Percentiles rank a stretch among this genome's conserved stretches.
Evolutionary conservation across 1,140 invertebrate genomes (phyloP).

Genomic region (Atta colombica): DNA sequence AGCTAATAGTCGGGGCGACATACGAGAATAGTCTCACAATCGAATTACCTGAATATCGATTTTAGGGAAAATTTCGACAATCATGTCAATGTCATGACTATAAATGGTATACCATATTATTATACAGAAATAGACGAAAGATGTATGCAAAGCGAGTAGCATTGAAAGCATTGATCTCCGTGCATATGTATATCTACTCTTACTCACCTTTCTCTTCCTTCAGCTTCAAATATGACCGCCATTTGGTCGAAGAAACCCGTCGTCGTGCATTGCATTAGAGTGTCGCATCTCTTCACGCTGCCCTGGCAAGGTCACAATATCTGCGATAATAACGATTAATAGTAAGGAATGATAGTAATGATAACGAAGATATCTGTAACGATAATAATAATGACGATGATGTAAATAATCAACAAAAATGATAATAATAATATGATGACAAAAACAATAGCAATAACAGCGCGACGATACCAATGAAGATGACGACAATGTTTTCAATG

Average conservation of each 20-base stretch:
- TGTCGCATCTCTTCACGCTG: slow-evolving; percentile 50
- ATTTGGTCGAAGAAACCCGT: slow-evolving; percentile 32
- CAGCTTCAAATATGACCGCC: slow-evolving; percentile 43
- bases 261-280: slow-evolving; percentile 33
- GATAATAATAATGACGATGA: not conserved
- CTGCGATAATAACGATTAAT: slow-evolving; percentile 38
- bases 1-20: slow-evolving; percentile 20
- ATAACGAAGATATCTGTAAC: not conserved
- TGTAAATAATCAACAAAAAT: not conserved
- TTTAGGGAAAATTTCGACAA: slow-evolving; percentile 53
- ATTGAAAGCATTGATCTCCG: not conserved
- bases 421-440: not conserved
- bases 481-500: not conserved
- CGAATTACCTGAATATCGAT: slow-evolving; percentile 54
- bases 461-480: not conserved
- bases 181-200: slow-evolving; percentile 42
- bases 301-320: not conserved
- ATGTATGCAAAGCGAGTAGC: slow-evolving; percentile 25
- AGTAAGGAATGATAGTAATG: slow-evolving; percentile 25
- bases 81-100: not conserved
- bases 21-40: not conserved
- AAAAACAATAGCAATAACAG: not conserved
- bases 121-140: slow-evolving; percentile 71
- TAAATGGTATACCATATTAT: not conserved
- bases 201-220: slow-evolving; percentile 57